Percentiles rank a stretch among this genome's conserved stretches.
Evolutionary conservation across 2,113 vertebrate species (phyloP).

Genomic region (Cervus canadensis): DNA sequence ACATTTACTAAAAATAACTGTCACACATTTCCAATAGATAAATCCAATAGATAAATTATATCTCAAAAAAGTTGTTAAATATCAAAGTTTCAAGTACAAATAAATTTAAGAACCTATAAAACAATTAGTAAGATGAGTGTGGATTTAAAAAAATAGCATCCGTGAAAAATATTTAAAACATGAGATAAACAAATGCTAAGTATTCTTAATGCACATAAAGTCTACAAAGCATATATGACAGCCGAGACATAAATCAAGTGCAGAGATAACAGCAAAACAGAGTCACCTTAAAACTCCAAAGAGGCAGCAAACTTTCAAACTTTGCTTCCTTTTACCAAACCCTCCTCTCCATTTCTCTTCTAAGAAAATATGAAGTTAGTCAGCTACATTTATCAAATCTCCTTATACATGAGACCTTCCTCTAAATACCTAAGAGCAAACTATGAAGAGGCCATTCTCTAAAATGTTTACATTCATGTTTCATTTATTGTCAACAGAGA

Average conservation of each 20-base stretch:
- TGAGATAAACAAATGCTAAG: not conserved
- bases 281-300: not conserved
- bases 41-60: not conserved
- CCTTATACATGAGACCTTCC: not conserved
- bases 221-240: not conserved
- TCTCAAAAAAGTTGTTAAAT: not conserved
- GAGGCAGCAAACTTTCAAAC: not conserved
- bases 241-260: not conserved
- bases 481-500: not conserved
- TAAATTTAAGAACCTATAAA: not conserved
- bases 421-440: not conserved
- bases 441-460: not conserved
- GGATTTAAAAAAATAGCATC: not conserved
- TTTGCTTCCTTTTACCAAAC: not conserved
- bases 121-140: not conserved
- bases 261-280: not conserved
- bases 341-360: not conserved
- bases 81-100: not conserved
- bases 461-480: not conserved
- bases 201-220: not conserved
- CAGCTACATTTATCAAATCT: not conserved
- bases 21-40: not conserved
- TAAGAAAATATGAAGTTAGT: not conserved
- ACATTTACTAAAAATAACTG: not conserved
- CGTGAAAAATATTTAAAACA: not conserved